Percentiles rank a stretch among this genome's conserved stretches.
Evolutionary conservation across 2,888 invertebrate genomes (phyloP).

Genomic region (Morpho achilles): DNA sequence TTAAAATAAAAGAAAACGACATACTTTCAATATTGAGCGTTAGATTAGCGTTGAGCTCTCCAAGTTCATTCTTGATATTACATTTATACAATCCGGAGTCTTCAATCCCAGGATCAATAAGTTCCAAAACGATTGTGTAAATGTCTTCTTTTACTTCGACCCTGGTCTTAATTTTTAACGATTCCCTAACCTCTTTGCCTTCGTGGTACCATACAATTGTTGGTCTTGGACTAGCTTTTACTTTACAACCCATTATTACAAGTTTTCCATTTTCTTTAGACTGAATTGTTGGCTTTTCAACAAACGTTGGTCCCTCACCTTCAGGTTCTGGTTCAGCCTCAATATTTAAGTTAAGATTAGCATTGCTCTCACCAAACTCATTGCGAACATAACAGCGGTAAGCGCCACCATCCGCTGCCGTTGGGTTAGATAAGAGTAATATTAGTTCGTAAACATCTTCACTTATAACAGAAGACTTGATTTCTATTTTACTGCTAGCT

Average conservation of each 20-base stretch:
- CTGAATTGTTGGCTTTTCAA: slow-evolving; percentile 92
- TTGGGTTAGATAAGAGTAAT: slow-evolving; percentile 77
- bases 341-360: slow-evolving; percentile 97
- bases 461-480: slow-evolving; percentile 86
- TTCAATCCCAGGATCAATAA: slow-evolving; percentile 93
- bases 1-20: slow-evolving; percentile 40
- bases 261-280: slow-evolving; percentile 82
- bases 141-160: slow-evolving; percentile 87
- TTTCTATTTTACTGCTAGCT: slow-evolving; percentile 91
- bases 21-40: slow-evolving; percentile 98
- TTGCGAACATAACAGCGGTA: slow-evolving; percentile 95
- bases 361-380: slow-evolving; percentile 97
- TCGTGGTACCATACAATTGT: slow-evolving; percentile 76
- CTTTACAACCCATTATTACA: slow-evolving; percentile 73
- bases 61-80: slow-evolving; percentile 96
- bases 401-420: slow-evolving; percentile 77
- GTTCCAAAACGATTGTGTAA: slow-evolving; percentile 91
- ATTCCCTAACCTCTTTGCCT: slow-evolving; percentile 85
- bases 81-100: slow-evolving; percentile 99
- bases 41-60: slow-evolving; percentile 97
- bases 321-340: slow-evolving; percentile 97
- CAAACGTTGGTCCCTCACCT: slow-evolving; percentile 96
- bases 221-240: slow-evolving; percentile 72
- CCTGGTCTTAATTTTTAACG: slow-evolving; percentile 89
- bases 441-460: slow-evolving; percentile 93